Evolutionary conservation across 2,797 vertebrate species (phyloP).

Genomic region (Hippopotamyrus pictus): DNA sequence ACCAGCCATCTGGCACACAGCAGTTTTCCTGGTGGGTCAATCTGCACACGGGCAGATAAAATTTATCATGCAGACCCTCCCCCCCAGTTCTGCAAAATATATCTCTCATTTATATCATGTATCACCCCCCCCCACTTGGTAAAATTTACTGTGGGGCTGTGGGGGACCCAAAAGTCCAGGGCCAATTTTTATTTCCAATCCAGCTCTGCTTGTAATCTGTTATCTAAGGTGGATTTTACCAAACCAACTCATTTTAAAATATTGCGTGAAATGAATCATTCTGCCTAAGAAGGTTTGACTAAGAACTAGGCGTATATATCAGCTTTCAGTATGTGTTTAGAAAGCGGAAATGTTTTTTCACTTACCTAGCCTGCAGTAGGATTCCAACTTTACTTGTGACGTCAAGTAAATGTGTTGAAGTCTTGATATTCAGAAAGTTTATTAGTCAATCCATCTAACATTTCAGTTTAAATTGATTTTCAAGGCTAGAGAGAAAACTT

Average conservation of each 20-base stretch:
- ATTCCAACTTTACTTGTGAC: background rate
- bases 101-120: background rate
- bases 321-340: background rate
- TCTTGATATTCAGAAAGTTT: background rate
- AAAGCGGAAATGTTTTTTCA: background rate
- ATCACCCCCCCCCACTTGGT: background rate
- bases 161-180: background rate
- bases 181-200: background rate
- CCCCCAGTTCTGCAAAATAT: background rate
- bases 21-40: background rate
- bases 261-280: background rate
- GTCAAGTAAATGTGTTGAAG: background rate
- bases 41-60: background rate
- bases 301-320: background rate
- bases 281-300: background rate
- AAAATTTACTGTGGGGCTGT: background rate
- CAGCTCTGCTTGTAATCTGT: background rate
- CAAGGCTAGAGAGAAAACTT: background rate
- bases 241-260: background rate
- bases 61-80: background rate
- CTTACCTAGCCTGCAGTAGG: background rate
- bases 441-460: background rate
- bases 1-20: background rate
- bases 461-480: background rate
- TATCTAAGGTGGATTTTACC: background rate